Conservation (phyloP, 2,888 invertebrate genomes). For the Diarsia mendica region DNA sequence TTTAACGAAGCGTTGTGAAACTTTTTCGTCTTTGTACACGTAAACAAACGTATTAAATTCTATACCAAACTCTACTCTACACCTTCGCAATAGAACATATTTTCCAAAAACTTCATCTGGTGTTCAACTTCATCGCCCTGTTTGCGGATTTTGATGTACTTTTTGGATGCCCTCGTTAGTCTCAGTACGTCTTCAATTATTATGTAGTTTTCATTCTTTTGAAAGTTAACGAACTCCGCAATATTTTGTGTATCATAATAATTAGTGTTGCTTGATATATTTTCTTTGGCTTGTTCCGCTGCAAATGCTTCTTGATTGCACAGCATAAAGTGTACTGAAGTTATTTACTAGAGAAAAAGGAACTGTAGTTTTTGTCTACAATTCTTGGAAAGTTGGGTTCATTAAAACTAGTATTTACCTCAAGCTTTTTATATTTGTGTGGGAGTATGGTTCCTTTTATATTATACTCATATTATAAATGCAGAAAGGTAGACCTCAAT, state of each 20-base stretch:
- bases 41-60: slow-evolving; percentile 74
- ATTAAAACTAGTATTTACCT: neutral
- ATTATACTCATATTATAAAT: neutral
- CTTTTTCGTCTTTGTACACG: slow-evolving; percentile 82
- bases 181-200: slow-evolving; percentile 70
- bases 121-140: slow-evolving; percentile 69
- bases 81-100: slow-evolving; percentile 56
- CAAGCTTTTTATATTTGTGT: neutral
- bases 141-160: slow-evolving; percentile 75
- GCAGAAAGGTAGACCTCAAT: neutral
- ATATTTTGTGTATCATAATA: slow-evolving; percentile 55
- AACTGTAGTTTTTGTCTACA: slow-evolving; percentile 9
- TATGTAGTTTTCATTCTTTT: slow-evolving; percentile 63
- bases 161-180: slow-evolving; percentile 79
- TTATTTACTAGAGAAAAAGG: slow-evolving; percentile 9
- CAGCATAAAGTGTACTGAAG: slow-evolving; percentile 10
- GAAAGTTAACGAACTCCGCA: slow-evolving; percentile 38
- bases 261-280: slow-evolving; percentile 41
- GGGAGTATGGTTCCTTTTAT: too few relatives aligned
- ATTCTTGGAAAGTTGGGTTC: neutral
- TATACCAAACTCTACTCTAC: slow-evolving; percentile 69
- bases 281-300: slow-evolving; percentile 14
- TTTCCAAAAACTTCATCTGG: slow-evolving; percentile 52
- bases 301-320: slow-evolving; percentile 21
- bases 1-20: slow-evolving; percentile 84